A percentile compares a stretch with the other conserved stretches of the same genome.
Evolutionary conservation across 1,140 invertebrate genomes (phyloP).

Genomic region (Drosophila bocki): DNA sequence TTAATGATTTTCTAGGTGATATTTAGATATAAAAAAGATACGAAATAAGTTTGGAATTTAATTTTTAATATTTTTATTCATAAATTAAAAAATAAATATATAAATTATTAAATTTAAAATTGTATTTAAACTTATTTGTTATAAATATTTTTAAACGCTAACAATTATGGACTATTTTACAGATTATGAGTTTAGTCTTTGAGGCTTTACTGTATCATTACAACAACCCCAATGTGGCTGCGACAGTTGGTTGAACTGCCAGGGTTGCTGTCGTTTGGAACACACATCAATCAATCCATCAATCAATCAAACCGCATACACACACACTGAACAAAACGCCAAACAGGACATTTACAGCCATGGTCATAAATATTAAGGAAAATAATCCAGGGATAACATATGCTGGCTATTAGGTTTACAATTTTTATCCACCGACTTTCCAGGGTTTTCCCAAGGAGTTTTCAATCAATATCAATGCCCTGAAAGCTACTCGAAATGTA

Average conservation of each 20-base stretch:
- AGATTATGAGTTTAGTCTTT: not conserved
- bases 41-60: too few relatives aligned
- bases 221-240: conserved; percentile 16
- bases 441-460: not conserved
- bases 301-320: conserved; percentile 37
- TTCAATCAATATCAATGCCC: not conserved
- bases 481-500: conserved; percentile 4
- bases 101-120: not conserved
- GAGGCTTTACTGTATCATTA: conserved; percentile 16
- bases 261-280: conserved; percentile 22
- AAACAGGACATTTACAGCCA: conserved; percentile 14
- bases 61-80: too few relatives aligned
- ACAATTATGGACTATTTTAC: not conserved
- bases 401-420: not conserved
- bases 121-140: not conserved
- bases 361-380: conserved; percentile 3
- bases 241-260: conserved; percentile 56
- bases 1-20: too few relatives aligned
- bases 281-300: conserved; percentile 63
- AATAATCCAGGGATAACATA: conserved; percentile 16
- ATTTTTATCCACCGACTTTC: not conserved
- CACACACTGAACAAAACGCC: conserved; percentile 18
- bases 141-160: not conserved
- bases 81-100: too few relatives aligned
- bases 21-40: too few relatives aligned